Base-by-base conservation (phyloP, 2,888 invertebrate species). In the Amiota mariae region DNA sequence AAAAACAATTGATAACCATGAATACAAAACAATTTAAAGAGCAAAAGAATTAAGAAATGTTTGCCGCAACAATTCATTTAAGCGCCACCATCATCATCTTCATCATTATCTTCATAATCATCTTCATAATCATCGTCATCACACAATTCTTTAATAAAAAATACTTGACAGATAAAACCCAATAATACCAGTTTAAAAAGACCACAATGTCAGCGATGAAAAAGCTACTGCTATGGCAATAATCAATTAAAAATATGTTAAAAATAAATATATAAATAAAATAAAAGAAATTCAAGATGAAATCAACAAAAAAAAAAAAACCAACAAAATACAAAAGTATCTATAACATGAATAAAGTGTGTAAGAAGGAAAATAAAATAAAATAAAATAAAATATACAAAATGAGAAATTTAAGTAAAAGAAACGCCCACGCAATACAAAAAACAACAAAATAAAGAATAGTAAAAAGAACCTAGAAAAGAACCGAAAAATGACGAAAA, bases 181-280 rank as follows among this genome's bases (percentile, higher is more conserved):
- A 36, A 36, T 36, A 36, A 36, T 0, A 36, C 36, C 6, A 6
- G 36, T 2, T 36, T 6, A 36, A 36, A 36, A 36, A 36, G 36
- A 6, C 36, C 36, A 36, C 36, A 36, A 36, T 2, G 36, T 36
- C 36, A 36, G 36, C 36, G 36, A 6, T 36, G 36, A 36, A 36
- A 6, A 36, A 36, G 36, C 36, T 36, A 36, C 36, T 36, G 49
- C 48, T 49, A 66, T 66, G 49, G 48, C 66, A 66, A 66, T 66
- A 66, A 66, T 66, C 66, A 66, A 66, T 66, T 66, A 66, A 49
- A 66, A 48, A 66, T 66, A 15, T 49, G 18, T 18, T 20, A 2
- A 66, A 66, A 47, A 66, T 48, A n/a, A 66, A 59, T 48, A 66
- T 18, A 6, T 36, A 36, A 36, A 6, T 6, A 36, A 6, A 6